A percentile compares a stretch with the other conserved stretches of the same genome.
phyloP scores from a whole-genome alignment of 2,797 vertebrate genomes.

The Eulemur mongoz region DNA sequence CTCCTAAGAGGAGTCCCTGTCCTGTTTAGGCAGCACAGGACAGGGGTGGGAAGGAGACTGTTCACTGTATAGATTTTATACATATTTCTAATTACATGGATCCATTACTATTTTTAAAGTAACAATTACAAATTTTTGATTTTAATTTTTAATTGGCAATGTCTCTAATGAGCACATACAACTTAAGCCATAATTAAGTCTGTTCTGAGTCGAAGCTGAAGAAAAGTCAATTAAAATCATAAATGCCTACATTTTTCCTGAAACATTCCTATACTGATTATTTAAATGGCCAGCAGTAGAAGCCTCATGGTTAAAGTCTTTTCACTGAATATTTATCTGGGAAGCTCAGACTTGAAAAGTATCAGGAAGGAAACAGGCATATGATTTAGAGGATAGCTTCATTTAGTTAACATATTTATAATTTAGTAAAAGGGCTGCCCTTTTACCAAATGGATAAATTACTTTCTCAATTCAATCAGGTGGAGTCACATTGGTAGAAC shows the following conservation, averaged over 20 bases:
- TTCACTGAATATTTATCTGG: not conserved
- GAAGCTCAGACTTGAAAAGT: not conserved
- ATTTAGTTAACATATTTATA: not conserved
- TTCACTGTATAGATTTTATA: not conserved
- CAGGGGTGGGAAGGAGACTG: not conserved
- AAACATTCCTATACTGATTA: not conserved
- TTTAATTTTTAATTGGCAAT: not conserved
- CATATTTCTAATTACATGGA: not conserved
- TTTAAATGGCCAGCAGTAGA: not conserved
- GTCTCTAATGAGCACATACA: not conserved
- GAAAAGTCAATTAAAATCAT: slow-evolving; percentile 12
- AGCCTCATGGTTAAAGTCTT: not conserved
- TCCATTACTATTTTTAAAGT: slow-evolving; percentile 32
- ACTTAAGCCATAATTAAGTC: not conserved
- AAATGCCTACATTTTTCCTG: not conserved
- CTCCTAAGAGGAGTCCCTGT: too few species aligned
- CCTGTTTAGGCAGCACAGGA: not conserved
- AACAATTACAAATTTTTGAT: not conserved
- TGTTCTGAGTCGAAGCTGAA: not conserved
- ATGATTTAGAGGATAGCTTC: not conserved
- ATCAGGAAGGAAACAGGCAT: not conserved
- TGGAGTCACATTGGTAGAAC: not conserved
- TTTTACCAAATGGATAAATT: not conserved
- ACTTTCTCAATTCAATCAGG: not conserved
- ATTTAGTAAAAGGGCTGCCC: not conserved